Base-by-base conservation (phyloP, 1,140 invertebrate genomes). In the Rhysida immarginata region DNA sequence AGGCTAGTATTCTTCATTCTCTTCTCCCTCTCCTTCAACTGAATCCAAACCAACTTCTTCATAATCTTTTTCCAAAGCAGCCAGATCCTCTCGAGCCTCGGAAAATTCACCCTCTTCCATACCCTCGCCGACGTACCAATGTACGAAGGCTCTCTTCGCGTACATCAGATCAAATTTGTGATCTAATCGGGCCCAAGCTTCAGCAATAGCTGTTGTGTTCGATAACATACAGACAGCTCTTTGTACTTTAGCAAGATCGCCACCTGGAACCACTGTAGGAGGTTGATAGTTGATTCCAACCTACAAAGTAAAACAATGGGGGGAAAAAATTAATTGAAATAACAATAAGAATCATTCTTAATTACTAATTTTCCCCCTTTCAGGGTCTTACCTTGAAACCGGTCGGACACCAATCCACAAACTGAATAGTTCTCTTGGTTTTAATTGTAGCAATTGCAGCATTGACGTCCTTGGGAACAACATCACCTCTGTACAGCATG, bases 71-170 rank as follows among this genome's bases (percentile, higher is more conserved):
- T 79, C 78, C 2, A 78, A 67, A 54, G 75, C 79, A 27, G 80
- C 80, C 59, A 83, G 66, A 70, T 87, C 82, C 64, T 87, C 84
- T 26, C 81, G 66, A 13, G 85, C 84, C 61, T 82, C 80, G 1
- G 74, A 75, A 65, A 86, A 86, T 64, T 85, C 83, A 59, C 81
- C 81, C 72, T 87, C 79, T 63, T 82, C 81, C 58, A 51, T 60
- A 66, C 85, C 84, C 75, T 89, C 85, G 58, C 83, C 83, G 20
- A 87, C 82, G 65, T 84, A 85, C 84, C 85, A 89, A 66, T 88
- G 85, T 21, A 88, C 82, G 65, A 88, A 89, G 42, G 85, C 85
- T 59, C 83, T 74, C 75, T 88, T 88, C 21, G 75, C 69, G 60
- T 79, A 84, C 82, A 86, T 83, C 18, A 82, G 59, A 53, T 80